Evolutionary conservation across 1,140 invertebrate genomes (phyloP).

Genomic region (Bombus vancouverensis): DNA sequence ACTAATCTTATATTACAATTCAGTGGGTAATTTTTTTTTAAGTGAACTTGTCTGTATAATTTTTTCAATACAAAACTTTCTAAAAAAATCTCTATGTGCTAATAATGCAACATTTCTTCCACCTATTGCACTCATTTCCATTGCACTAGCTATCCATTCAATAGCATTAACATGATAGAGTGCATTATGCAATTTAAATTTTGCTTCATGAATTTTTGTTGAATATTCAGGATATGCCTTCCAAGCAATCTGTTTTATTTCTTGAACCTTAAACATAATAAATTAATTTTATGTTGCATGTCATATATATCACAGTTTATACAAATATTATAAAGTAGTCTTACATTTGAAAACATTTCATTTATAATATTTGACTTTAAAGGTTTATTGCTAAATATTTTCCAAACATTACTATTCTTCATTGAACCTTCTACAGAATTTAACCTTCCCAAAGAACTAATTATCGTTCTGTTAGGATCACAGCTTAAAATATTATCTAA

Average conservation of each 20-base stretch:
- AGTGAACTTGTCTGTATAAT: not conserved
- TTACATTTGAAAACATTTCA: constrained; percentile 82
- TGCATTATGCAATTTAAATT: constrained; percentile 84
- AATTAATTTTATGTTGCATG: constrained; percentile 67
- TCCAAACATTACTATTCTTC: constrained; percentile 81
- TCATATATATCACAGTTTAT: constrained; percentile 21
- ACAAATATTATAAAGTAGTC: constrained; percentile 35
- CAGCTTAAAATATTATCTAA: constrained; percentile 82
- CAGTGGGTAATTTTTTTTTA: constrained; percentile 6
- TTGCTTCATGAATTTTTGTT: constrained; percentile 74
- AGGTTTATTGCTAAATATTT: constrained; percentile 84
- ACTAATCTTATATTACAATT: constrained; percentile 29
- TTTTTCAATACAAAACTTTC: constrained; percentile 20
- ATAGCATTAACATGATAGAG: constrained; percentile 88
- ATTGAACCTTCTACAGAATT: constrained; percentile 75
- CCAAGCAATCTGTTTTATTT: constrained; percentile 80
- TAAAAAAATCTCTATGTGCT: constrained; percentile 75
- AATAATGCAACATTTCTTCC: constrained; percentile 87
- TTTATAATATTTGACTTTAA: constrained; percentile 80
- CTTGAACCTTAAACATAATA: constrained; percentile 63
- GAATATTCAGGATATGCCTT: constrained; percentile 86
- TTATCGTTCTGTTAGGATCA: constrained; percentile 76
- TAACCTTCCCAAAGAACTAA: constrained; percentile 79
- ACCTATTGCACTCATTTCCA: constrained; percentile 88
- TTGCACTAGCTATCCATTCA: constrained; percentile 87